Percentiles rank a stretch among this genome's conserved stretches.
phyloP scores from a whole-genome alignment of 2,888 invertebrate species.

The Plagodis dolabraria region DNA sequence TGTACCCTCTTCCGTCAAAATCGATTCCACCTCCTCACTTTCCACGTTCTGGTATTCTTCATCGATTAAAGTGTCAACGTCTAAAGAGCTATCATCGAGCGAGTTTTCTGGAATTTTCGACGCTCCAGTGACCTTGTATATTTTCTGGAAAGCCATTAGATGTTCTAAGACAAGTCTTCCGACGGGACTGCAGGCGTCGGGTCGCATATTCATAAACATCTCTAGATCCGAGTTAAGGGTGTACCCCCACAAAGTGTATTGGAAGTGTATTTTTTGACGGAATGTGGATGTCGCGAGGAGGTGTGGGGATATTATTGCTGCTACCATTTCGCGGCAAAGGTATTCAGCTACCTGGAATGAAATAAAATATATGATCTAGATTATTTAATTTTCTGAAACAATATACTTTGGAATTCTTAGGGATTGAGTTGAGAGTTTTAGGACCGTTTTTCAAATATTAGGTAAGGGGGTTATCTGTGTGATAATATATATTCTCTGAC shows the following conservation, averaged over 20 bases:
- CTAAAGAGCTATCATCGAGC: constrained; percentile 68
- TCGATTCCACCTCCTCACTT: constrained; percentile 70
- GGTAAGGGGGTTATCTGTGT: too few species aligned
- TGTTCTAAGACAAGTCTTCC: constrained; percentile 83
- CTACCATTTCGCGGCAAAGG: constrained; percentile 86
- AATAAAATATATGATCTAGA: too few species aligned
- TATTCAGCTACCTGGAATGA: constrained; percentile 84
- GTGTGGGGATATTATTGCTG: constrained; percentile 80
- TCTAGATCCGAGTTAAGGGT: constrained; percentile 83
- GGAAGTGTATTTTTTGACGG: constrained; percentile 80
- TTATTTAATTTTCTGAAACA: too few species aligned
- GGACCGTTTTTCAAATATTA: too few species aligned
- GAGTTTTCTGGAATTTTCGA: constrained; percentile 62
- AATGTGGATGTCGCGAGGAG: constrained; percentile 77
- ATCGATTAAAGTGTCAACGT: constrained; percentile 73
- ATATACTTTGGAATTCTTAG: too few species aligned
- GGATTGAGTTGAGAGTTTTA: too few species aligned
- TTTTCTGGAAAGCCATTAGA: constrained; percentile 80
- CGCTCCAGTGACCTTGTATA: constrained; percentile 67
- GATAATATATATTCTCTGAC: too few species aligned
- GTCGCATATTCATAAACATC: constrained; percentile 84
- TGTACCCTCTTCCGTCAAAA: constrained; percentile 73
- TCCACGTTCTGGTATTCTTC: constrained; percentile 80
- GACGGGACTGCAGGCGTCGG: constrained; percentile 83
- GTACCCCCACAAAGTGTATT: constrained; percentile 85